A percentile compares a stretch with the other conserved stretches of the same genome.
Evolutionary conservation across 2,797 vertebrate species (phyloP).

Genomic region (Tinamus major): DNA sequence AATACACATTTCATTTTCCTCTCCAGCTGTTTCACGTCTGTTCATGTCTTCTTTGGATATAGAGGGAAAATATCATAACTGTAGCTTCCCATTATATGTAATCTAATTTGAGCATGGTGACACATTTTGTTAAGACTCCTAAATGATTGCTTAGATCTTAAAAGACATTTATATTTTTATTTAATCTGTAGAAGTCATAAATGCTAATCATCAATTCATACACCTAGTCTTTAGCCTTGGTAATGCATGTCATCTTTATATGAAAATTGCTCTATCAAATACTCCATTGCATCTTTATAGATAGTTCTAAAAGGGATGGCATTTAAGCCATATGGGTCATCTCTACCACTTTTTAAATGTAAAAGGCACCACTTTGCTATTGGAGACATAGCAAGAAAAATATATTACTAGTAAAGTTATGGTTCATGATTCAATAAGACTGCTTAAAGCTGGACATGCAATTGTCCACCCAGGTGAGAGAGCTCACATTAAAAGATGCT

Average conservation of each 20-base stretch:
- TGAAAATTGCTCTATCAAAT: neutral
- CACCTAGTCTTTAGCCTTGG: neutral
- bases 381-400: neutral
- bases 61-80: slow-evolving; percentile 45
- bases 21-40: slow-evolving; percentile 59
- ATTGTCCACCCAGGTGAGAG: neutral
- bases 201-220: slow-evolving; percentile 19
- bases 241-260: neutral
- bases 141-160: slow-evolving; percentile 56
- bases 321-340: neutral
- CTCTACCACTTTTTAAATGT: neutral
- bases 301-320: neutral
- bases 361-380: neutral
- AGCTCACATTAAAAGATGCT: neutral
- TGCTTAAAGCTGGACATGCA: neutral
- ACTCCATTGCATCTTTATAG: neutral
- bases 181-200: slow-evolving; percentile 64
- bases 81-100: slow-evolving; percentile 9
- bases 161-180: slow-evolving; percentile 63
- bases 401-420: neutral
- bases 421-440: neutral
- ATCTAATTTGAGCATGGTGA: slow-evolving; percentile 59
- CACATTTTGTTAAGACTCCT: slow-evolving; percentile 63
- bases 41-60: neutral
- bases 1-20: slow-evolving; percentile 65